phyloP scores from a whole-genome alignment of 2,797 vertebrate genomes.

The Thaleichthys pacificus region DNA sequence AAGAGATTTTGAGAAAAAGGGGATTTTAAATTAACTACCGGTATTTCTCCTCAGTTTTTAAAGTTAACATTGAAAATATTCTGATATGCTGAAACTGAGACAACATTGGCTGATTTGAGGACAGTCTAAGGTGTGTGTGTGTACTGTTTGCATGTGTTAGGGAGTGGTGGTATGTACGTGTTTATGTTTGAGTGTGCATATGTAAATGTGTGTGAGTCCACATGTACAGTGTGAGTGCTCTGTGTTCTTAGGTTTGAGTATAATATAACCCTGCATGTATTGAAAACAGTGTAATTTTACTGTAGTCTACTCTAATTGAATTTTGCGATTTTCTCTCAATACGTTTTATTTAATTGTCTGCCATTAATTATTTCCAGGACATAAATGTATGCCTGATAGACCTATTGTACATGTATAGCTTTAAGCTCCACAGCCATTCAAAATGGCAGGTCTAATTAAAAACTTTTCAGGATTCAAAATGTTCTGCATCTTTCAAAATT shows the following conservation, averaged over 20 bases:
- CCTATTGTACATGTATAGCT: slow-evolving; percentile 37
- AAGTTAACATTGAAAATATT: not conserved
- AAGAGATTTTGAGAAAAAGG: slow-evolving; percentile 13
- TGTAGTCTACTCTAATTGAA: slow-evolving; percentile 41
- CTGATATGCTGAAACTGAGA: not conserved
- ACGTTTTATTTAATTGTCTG: slow-evolving; percentile 44
- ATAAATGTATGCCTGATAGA: slow-evolving; percentile 35
- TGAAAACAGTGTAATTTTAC: slow-evolving; percentile 37
- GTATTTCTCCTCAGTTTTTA: not conserved
- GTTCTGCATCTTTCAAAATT: not conserved
- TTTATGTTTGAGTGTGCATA: not conserved
- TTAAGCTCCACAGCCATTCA: slow-evolving; percentile 31
- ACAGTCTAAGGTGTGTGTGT: not conserved
- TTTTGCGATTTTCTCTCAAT: slow-evolving; percentile 45
- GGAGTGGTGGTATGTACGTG: slow-evolving; percentile 1
- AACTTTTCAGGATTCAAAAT: not conserved
- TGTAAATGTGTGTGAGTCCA: not conserved
- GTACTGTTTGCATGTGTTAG: slow-evolving; percentile 1
- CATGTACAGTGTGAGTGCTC: too few relatives aligned
- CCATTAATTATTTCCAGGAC: slow-evolving; percentile 36
- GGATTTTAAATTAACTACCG: not conserved
- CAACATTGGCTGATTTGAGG: not conserved
- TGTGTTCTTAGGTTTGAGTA: slow-evolving; percentile 10
- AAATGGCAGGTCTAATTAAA: slow-evolving; percentile 38
- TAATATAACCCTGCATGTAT: slow-evolving; percentile 24